Evolutionary conservation across 2,797 vertebrate genomes (phyloP).

Genomic region (Etheostoma perlongum): DNA sequence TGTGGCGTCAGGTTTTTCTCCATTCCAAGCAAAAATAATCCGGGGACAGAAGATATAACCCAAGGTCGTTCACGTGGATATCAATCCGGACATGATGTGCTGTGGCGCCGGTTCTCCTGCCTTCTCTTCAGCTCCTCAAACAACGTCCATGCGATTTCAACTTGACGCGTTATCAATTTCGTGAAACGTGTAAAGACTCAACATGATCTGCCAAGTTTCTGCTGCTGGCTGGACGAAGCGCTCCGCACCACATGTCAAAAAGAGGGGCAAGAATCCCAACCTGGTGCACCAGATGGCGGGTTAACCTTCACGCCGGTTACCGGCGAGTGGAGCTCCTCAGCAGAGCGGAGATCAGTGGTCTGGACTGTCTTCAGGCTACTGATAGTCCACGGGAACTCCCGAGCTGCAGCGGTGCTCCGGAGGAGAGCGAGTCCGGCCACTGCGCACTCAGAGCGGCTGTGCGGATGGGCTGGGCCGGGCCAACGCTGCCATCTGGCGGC

Average conservation of each 20-base stretch:
- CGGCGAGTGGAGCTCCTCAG: constrained; percentile 11
- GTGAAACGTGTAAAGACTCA: neutral
- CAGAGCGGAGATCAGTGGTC: neutral
- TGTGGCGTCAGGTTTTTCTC: constrained; percentile 17
- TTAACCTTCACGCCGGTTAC: constrained; percentile 10
- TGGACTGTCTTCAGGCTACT: constrained; percentile 24
- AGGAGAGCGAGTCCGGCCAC: constrained; percentile 19
- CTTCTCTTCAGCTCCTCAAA: constrained; percentile 9
- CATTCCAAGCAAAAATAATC: constrained; percentile 39
- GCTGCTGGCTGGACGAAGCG: constrained; percentile 15
- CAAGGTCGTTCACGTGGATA: constrained; percentile 64
- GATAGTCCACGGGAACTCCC: constrained; percentile 33
- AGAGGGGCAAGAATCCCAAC: neutral
- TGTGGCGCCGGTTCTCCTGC: constrained; percentile 2
- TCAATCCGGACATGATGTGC: constrained; percentile 48
- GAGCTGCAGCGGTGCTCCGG: constrained; percentile 32
- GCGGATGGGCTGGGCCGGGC: neutral
- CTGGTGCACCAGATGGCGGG: neutral
- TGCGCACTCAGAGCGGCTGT: neutral
- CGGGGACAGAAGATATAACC: constrained; percentile 28
- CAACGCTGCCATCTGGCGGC: constrained; percentile 58
- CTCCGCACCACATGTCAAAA: constrained; percentile 2
- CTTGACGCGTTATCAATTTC: constrained; percentile 1
- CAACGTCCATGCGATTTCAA: constrained; percentile 27
- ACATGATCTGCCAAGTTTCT: constrained; percentile 46